A percentile compares a stretch with the other conserved stretches of the same genome.
These are phyloP conservation scores for Acronicta alni DNA, from an alignment of 2,888 invertebrate genomes.

Conservation along the genomic window DNA sequence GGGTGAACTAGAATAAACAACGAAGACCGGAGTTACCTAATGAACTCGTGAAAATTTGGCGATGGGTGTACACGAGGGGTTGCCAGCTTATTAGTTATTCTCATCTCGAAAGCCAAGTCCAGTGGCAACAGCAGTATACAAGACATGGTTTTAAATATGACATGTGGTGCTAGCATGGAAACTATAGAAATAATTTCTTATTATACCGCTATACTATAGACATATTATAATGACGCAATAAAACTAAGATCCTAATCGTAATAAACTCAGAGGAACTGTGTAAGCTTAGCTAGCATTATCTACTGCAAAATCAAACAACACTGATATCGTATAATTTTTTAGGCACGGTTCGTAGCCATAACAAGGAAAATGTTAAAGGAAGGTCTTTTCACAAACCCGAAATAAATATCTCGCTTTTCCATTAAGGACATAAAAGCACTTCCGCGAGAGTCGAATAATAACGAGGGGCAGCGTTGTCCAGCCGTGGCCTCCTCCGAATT, in stretches of 20 bases:
- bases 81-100: conserved; percentile 82
- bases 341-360: conserved; percentile 69
- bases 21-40: conserved; percentile 78
- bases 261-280: conserved; percentile 24
- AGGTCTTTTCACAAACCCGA: conserved; percentile 78
- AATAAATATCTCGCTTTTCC: conserved; percentile 88
- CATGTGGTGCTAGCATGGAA: conserved; percentile 47
- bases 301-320: conserved; percentile 67
- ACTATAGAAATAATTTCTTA: conserved; percentile 29
- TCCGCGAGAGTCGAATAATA: conserved; percentile 88
- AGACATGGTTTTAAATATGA: conserved; percentile 66
- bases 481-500: conserved; percentile 81
- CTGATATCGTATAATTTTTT: conserved; percentile 73
- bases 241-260: conserved; percentile 21
- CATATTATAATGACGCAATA: neutral
- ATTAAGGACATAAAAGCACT: conserved; percentile 88
- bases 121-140: conserved; percentile 63
- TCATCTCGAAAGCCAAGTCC: conserved; percentile 71
- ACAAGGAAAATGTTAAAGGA: conserved; percentile 78
- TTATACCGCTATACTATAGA: neutral
- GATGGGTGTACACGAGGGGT: conserved; percentile 73
- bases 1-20: conserved; percentile 80
- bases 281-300: conserved; percentile 48
- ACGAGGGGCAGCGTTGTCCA: conserved; percentile 86
- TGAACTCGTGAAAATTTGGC: conserved; percentile 81